These are phyloP conservation scores for Acrocephalus arundinaceus DNA, from an alignment of 2,113 vertebrate genomes.

Conservation along the genomic window DNA sequence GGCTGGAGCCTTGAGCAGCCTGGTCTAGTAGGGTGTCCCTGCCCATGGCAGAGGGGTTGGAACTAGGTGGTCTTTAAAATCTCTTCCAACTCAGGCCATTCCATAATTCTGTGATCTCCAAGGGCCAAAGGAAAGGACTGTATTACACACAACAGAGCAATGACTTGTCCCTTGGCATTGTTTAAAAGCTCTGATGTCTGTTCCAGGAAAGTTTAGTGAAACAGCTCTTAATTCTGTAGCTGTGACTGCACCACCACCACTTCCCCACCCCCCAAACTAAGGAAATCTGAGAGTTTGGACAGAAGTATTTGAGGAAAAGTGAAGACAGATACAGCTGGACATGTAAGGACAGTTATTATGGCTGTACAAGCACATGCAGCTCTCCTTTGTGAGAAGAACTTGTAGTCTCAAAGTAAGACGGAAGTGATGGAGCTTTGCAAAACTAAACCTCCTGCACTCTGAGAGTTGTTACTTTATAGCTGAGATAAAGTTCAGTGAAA, in stretches of 20 bases:
- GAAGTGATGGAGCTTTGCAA: neutral
- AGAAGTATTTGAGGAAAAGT: neutral
- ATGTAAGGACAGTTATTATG: neutral
- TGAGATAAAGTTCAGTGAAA: neutral
- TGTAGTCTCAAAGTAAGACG: neutral
- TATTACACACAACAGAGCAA: neutral
- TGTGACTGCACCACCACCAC: neutral
- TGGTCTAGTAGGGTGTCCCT: neutral
- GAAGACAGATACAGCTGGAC: neutral
- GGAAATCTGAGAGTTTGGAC: neutral
- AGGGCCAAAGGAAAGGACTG: neutral
- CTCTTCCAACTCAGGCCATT: neutral
- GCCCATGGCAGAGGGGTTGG: neutral
- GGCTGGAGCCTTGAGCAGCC: neutral
- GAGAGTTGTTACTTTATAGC: neutral
- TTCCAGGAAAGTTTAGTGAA: neutral
- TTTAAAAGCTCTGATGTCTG: neutral
- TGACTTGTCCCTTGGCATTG: neutral
- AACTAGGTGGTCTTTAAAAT: neutral
- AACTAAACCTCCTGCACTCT: neutral
- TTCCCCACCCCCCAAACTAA: too few relatives aligned
- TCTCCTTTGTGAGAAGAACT: neutral
- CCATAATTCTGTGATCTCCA: neutral
- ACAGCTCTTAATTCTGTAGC: neutral
- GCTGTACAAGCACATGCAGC: neutral